These are phyloP conservation scores for Eretmochelys imbricata DNA, from an alignment of 2,113 vertebrate genomes.

Conservation along the genomic window DNA sequence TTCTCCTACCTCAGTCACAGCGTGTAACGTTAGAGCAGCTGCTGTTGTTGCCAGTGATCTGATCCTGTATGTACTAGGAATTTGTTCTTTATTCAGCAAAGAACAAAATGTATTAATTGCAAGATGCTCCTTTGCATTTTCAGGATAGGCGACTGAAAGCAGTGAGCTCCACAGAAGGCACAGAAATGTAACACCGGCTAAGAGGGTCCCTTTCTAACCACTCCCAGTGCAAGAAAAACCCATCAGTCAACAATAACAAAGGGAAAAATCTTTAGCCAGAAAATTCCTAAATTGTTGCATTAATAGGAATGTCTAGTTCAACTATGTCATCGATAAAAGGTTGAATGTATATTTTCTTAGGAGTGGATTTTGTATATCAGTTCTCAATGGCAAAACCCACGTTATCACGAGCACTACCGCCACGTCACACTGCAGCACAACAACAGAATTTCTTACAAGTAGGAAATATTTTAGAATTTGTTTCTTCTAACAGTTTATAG, in stretches of 20 bases:
- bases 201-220: no score
- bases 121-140: neutral
- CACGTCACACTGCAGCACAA: fast-evolving
- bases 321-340: neutral
- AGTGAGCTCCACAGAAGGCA: neutral
- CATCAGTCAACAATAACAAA: neutral
- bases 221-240: neutral
- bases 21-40: neutral
- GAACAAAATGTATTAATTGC: neutral
- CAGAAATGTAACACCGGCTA: neutral
- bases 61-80: neutral
- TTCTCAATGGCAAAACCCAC: fast-evolving
- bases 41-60: neutral
- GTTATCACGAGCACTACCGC: neutral
- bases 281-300: neutral
- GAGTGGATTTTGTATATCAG: neutral
- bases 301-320: fast-evolving
- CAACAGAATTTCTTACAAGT: neutral
- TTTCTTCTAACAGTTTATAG: neutral
- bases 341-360: fast-evolving
- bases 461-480: neutral
- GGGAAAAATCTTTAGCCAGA: neutral
- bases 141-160: neutral
- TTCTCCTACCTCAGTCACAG: neutral
- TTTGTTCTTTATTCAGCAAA: neutral